A percentile compares a stretch with the other conserved stretches of the same genome.
Conservation (phyloP, 2,797 vertebrate genomes). For the Hydrolagus colliei region DNA sequence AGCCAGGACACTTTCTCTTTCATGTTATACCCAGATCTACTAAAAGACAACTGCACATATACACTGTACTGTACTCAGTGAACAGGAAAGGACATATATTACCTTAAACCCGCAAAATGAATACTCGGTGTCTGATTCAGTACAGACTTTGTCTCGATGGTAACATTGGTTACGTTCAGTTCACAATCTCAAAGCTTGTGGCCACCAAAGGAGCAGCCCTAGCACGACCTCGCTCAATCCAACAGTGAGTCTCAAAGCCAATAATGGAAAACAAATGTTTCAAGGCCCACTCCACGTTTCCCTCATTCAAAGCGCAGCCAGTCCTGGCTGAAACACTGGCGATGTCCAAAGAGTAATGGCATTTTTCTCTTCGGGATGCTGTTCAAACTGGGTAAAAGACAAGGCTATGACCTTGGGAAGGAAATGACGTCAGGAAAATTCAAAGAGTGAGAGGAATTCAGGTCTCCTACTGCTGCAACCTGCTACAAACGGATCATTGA, state of each 20-base stretch:
- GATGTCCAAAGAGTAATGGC: neutral
- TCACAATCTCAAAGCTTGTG: neutral
- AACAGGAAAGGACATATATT: neutral
- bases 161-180: slow-evolving; percentile 6
- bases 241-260: neutral
- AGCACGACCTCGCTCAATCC: slow-evolving; percentile 1
- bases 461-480: slow-evolving; percentile 1
- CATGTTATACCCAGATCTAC: too few species aligned
- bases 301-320: neutral
- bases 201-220: neutral
- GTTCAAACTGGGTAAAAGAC: slow-evolving; percentile 12
- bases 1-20: too few species aligned
- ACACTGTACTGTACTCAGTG: neutral
- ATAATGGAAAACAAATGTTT: neutral
- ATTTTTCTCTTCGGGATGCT: neutral
- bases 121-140: neutral
- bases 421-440: slow-evolving; percentile 27
- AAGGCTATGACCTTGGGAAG: slow-evolving; percentile 4
- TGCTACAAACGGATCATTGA: neutral
- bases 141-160: neutral
- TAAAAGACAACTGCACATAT: too few species aligned
- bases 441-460: slow-evolving; percentile 13
- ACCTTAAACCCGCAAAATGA: neutral
- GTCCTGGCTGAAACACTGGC: neutral
- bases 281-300: neutral